A percentile compares a stretch with the other conserved stretches of the same genome.
Evolutionary conservation across 2,888 invertebrate genomes (phyloP).

Genomic region (Andrena bucephala): DNA sequence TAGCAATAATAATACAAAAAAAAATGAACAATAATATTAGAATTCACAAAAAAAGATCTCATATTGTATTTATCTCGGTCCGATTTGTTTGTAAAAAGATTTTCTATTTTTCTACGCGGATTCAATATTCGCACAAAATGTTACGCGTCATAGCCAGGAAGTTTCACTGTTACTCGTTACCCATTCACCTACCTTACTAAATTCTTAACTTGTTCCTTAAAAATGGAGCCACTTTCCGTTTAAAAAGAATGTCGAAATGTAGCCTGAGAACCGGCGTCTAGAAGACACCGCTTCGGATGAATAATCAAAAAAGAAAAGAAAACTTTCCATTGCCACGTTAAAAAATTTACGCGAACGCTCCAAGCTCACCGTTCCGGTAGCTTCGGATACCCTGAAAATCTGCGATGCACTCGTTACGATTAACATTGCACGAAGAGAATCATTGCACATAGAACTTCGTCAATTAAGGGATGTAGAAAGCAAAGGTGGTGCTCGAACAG

Average conservation of each 20-base stretch:
- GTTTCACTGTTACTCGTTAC: conserved; percentile 49
- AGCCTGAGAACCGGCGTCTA: conserved; percentile 22
- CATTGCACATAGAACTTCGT: conserved; percentile 47
- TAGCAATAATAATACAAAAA: conserved; percentile 44
- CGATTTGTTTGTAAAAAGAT: conserved; percentile 57
- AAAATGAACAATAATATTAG: conserved; percentile 45
- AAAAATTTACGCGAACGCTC: conserved; percentile 12
- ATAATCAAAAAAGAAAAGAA: not conserved
- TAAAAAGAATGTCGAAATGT: conserved; percentile 21
- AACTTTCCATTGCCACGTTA: conserved; percentile 32
- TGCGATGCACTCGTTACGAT: conserved; percentile 70
- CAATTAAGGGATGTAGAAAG: conserved; percentile 40
- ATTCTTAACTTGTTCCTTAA: conserved; percentile 11
- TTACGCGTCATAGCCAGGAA: conserved; percentile 46
- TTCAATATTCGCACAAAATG: conserved; percentile 36
- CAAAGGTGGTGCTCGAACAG: conserved; percentile 36
- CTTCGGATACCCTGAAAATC: conserved; percentile 29
- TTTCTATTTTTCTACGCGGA: conserved; percentile 54
- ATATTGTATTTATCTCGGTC: conserved; percentile 34
- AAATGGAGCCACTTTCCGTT: conserved; percentile 22
- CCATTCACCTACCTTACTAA: conserved; percentile 28
- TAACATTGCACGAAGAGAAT: conserved; percentile 63
- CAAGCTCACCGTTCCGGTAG: conserved; percentile 39
- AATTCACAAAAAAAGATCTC: conserved; percentile 28
- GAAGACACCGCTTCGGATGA: not conserved